phyloP scores from a whole-genome alignment of 1,140 invertebrate genomes.

The Zaprionus inermis region DNA sequence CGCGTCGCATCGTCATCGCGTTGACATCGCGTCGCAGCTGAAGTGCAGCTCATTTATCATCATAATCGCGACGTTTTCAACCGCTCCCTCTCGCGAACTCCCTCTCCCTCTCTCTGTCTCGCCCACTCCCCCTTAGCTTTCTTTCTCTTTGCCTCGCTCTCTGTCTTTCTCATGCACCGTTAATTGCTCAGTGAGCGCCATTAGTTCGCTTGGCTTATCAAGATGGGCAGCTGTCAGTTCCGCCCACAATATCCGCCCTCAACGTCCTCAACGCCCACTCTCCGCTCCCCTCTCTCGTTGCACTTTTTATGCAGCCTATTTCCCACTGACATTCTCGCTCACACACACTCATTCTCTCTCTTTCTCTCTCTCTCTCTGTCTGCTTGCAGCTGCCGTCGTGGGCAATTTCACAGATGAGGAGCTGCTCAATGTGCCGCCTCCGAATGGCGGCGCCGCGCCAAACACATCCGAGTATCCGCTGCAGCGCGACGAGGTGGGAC shows the following conservation, averaged over 20 bases:
- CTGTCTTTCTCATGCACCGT: slow-evolving; percentile 20
- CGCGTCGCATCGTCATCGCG: slow-evolving; percentile 15
- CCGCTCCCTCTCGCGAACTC: not conserved
- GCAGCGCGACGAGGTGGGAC: slow-evolving; percentile 88
- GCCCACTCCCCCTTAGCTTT: not conserved
- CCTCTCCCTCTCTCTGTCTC: not conserved
- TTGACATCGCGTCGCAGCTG: slow-evolving; percentile 33
- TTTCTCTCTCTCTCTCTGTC: slow-evolving; percentile 1
- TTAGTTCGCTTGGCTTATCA: slow-evolving; percentile 67
- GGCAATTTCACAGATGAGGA: slow-evolving; percentile 90
- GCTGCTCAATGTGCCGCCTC: slow-evolving; percentile 73
- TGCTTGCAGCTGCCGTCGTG: slow-evolving; percentile 86
- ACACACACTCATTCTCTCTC: slow-evolving; percentile 19
- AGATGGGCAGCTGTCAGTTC: slow-evolving; percentile 59
- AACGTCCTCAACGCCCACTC: not conserved
- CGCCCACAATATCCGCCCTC: not conserved
- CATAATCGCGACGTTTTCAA: slow-evolving; percentile 55
- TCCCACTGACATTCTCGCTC: slow-evolving; percentile 32
- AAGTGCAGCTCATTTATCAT: slow-evolving; percentile 65
- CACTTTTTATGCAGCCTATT: slow-evolving; percentile 44
- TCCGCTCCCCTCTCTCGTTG: not conserved
- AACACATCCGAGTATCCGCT: slow-evolving; percentile 87
- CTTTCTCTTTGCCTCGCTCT: not conserved
- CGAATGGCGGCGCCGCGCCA: slow-evolving; percentile 69
- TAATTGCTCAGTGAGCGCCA: slow-evolving; percentile 65